Evolutionary conservation across 2,113 vertebrate genomes (phyloP), one percentile per base, ranked within the genome.

Genomic region (Tachuris rubrigastra): DNA sequence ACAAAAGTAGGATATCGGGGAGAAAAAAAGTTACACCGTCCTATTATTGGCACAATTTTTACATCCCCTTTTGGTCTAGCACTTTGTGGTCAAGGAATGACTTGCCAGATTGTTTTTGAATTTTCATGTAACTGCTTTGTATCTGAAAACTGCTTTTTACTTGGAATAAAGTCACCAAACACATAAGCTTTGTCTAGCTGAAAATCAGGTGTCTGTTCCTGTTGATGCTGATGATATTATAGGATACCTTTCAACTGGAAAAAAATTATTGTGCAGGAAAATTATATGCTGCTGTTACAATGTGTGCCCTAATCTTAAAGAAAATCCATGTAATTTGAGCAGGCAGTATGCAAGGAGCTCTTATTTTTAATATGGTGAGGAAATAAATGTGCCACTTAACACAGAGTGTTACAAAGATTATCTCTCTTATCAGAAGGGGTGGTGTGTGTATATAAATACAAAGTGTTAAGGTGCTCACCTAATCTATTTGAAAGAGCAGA

Each of bases 241-340:
- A 97, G 92, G 93, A 90, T 98, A 94, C 66, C 90, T 97, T 97
- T 97, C 96, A 97, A 67, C 93, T 96, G 96, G 95, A 98, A 97
- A 96, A 96, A 95, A 98, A 97, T 95, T 94, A 94, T 85, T 94
- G 71, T 97, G 67, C 77, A 96, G 59, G 95, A 96, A 98, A 98
- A 97, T 97, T 97, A 96, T 73, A 97, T 97, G 74, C 86, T 97
- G 90, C 78, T 97, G 66, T 96, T 97, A 95, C 68, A 96, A 16
- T 82, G 52, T 96, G 23, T 97, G 95, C 92, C 89, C 90, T 96
- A 96, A 97, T 97, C 90, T 95, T 97, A 93, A 94, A 96, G 86
- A 87, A 97, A 98, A 96, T 96, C 65, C 25, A 37, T 96, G 84
- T 97, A 95, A 97, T 96, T 97, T 97, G 90, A 97, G 74, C 42